Evolutionary conservation across 1,140 invertebrate genomes (phyloP).

Genomic region (Lordiphosa stackelbergi): DNA sequence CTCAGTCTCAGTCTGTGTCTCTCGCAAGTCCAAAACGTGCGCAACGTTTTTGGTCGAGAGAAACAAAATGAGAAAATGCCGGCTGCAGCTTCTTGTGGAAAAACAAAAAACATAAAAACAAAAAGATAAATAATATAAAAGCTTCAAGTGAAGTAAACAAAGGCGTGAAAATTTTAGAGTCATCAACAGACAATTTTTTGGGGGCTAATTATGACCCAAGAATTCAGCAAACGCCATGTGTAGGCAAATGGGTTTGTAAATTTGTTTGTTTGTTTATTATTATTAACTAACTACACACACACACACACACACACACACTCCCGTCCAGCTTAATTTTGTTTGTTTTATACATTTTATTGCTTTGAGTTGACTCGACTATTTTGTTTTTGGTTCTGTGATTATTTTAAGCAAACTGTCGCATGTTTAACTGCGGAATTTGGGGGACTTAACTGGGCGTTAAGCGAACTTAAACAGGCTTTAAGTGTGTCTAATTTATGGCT

Average conservation of each 20-base stretch:
- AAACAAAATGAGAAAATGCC: slow-evolving; percentile 24
- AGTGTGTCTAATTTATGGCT: slow-evolving; percentile 51
- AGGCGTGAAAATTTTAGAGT: slow-evolving; percentile 52
- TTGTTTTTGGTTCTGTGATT: too few relatives aligned
- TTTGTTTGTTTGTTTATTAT: slow-evolving; percentile 1
- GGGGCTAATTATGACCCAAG: slow-evolving; percentile 14
- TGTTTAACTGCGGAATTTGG: slow-evolving; percentile 4
- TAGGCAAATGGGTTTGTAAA: too few relatives aligned
- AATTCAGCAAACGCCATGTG: not conserved
- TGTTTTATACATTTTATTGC: too few relatives aligned
- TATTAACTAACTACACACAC: slow-evolving; percentile 3
- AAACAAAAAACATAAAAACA: slow-evolving; percentile 47
- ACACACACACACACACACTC: not conserved
- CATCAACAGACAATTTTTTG: slow-evolving; percentile 37
- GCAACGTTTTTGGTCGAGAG: slow-evolving; percentile 29
- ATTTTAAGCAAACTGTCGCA: slow-evolving; percentile 39
- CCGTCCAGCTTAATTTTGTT: too few relatives aligned
- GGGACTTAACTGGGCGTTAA: slow-evolving; percentile 56
- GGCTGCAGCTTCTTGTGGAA: slow-evolving; percentile 22
- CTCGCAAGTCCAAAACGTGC: slow-evolving; percentile 42
- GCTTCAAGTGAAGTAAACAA: slow-evolving; percentile 49
- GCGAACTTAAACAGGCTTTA: slow-evolving; percentile 39
- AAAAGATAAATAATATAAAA: slow-evolving; percentile 15
- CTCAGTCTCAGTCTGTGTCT: not conserved
- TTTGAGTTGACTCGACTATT: too few relatives aligned